Evolutionary conservation across 2,797 vertebrate species (phyloP).

Genomic region (Pygocentrus nattereri): DNA sequence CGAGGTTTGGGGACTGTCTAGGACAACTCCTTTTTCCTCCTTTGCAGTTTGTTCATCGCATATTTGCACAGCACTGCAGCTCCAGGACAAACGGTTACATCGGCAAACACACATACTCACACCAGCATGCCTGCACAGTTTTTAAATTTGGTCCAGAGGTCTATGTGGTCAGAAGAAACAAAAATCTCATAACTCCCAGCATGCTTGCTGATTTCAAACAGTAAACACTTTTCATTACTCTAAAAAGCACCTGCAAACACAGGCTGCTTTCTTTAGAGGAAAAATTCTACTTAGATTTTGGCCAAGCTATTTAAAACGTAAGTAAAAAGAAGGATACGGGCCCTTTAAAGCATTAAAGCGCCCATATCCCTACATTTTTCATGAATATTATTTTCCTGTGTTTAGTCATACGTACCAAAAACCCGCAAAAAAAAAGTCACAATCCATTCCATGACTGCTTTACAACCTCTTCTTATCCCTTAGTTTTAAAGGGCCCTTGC

Average conservation of each 20-base stretch:
- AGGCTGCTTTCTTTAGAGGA: too few relatives aligned
- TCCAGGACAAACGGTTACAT: neutral
- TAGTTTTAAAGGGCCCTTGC: too few relatives aligned
- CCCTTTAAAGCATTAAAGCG: neutral
- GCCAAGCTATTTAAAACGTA: too few relatives aligned
- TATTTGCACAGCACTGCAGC: constrained; percentile 19
- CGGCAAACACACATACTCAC: neutral
- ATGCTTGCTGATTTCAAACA: neutral
- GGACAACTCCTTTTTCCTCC: constrained; percentile 12
- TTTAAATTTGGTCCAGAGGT: neutral
- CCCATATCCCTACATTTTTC: too few relatives aligned
- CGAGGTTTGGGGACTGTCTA: constrained; percentile 15
- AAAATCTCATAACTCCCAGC: neutral
- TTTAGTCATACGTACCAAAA: too few relatives aligned
- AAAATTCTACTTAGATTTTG: too few relatives aligned
- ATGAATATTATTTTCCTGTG: too few relatives aligned
- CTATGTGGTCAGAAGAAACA: neutral
- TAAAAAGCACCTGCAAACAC: neutral
- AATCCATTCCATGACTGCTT: too few relatives aligned
- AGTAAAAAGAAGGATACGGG: too few relatives aligned
- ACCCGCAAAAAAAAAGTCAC: too few relatives aligned
- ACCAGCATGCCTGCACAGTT: neutral
- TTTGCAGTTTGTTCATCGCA: neutral
- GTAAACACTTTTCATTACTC: neutral
- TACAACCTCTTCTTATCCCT: too few relatives aligned